These are phyloP conservation scores for Galemys pyrenaicus DNA, from an alignment of 2,113 vertebrate genomes.

Conservation along the genomic window DNA sequence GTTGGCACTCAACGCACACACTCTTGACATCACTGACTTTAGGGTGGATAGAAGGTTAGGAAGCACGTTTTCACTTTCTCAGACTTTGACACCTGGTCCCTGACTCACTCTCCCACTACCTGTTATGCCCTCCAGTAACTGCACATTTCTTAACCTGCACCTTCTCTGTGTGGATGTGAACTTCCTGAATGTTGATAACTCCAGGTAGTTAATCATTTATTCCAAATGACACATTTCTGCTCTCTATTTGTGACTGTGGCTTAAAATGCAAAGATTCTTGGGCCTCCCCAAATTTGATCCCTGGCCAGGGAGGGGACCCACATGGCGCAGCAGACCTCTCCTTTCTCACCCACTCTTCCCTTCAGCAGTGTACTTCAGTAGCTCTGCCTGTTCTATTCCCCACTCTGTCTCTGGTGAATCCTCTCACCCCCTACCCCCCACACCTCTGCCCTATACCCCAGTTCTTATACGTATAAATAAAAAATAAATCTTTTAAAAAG, in stretches of 20 bases:
- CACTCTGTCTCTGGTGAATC: too few species aligned
- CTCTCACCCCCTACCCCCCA: too few species aligned
- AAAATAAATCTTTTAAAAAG: neutral
- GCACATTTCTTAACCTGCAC: neutral
- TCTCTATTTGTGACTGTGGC: neutral
- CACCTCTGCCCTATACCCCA: too few species aligned
- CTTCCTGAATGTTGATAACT: neutral
- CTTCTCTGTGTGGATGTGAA: neutral
- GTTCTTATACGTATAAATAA: too few species aligned
- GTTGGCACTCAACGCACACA: neutral
- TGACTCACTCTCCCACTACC: neutral
- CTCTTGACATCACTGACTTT: neutral
- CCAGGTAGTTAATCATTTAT: neutral
- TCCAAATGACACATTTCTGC: neutral
- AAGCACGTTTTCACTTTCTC: slow-evolving; percentile 1
- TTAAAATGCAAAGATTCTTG: neutral
- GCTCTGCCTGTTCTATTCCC: too few species aligned
- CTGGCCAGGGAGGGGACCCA: too few species aligned
- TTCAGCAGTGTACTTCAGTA: too few species aligned
- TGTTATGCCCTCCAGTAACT: neutral
- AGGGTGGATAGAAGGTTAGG: neutral
- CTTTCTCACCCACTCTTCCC: too few species aligned
- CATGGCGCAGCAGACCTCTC: too few species aligned
- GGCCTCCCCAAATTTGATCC: too few species aligned
- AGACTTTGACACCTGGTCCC: neutral